Percentiles rank a stretch among this genome's conserved stretches.
These are phyloP conservation scores for Rhopalosiphum padi DNA, from an alignment of 1,140 invertebrate species.

Conservation along the genomic window DNA sequence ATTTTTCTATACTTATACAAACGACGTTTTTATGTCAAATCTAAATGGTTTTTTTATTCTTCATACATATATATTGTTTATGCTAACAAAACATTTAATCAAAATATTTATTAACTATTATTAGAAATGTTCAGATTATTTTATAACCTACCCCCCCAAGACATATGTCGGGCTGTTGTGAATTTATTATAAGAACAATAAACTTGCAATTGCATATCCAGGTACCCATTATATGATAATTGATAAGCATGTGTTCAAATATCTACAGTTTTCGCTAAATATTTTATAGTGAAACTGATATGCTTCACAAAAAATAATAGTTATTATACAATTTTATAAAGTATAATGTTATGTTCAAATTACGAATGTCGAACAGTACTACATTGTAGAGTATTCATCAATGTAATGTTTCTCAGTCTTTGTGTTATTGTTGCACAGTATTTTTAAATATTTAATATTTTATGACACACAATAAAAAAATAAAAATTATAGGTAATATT, in stretches of 20 bases:
- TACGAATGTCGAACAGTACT: too few relatives aligned
- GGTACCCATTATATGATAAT: too few relatives aligned
- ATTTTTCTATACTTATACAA: not conserved
- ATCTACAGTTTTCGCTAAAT: too few relatives aligned
- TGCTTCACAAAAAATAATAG: not conserved
- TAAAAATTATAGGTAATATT: too few relatives aligned
- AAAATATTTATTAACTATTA: not conserved
- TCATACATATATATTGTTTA: not conserved
- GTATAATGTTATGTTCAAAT: not conserved
- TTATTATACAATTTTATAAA: not conserved
- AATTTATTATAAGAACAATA: not conserved
- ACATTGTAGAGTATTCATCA: not conserved
- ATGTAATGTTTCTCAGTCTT: not conserved
- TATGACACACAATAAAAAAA: too few relatives aligned
- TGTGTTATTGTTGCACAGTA: too few relatives aligned
- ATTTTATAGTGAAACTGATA: not conserved
- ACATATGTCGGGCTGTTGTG: not conserved
- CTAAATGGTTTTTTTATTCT: conserved; percentile 23
- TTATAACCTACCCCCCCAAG: not conserved
- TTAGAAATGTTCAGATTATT: not conserved
- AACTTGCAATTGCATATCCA: not conserved
- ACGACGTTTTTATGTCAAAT: conserved; percentile 15
- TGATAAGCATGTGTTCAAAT: too few relatives aligned
- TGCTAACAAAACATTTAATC: conserved; percentile 19
- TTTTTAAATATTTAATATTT: too few relatives aligned